Base-by-base conservation (phyloP, 2,113 vertebrate species). In the Oryzias curvinotus region DNA sequence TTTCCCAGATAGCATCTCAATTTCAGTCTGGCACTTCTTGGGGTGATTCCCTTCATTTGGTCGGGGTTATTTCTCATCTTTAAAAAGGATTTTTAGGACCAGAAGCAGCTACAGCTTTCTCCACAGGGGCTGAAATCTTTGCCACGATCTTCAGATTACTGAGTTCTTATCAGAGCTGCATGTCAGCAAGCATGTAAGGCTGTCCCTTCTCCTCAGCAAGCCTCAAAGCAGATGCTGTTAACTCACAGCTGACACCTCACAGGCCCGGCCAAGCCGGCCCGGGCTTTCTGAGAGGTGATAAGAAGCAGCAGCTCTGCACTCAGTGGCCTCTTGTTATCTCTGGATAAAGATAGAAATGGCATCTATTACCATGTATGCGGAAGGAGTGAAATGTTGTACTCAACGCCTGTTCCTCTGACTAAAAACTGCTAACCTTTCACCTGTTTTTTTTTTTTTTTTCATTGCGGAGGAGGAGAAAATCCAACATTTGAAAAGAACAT, bases 1-100 rank as follows among this genome's bases (percentile, higher is more conserved):
- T 88, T 88, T 84, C 61, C 67, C 69, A 84, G 85, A 81, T 85
- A 81, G 68, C 75, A 81, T 82, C 83, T 83, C 48, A 61, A 48
- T 81, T 82, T 75, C 57, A 60, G 66, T 53, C 45, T 8, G 55
- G 57, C 50, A 1, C 51, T 59, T 73, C 57, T 65, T 41, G 46
- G 75, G 78, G 73, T 44, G 54, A 36, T 15, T 49, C 19, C 57
- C 41, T 19, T 25, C 12, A 42, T 50, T 68, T 60, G 48, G 54
- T 42, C 23, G 5, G 52, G 67, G 51, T 81, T 57, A 30, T 57
- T 58, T 48, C 58, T 47, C 70, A 60, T 77, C 70, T 47, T 56
- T 53, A 62, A 30, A 75, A 78, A 70, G 57, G 13, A 44, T 72
- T 65, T 63, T 28, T 57, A 2, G 5, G 14, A 49, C 62, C 68